phyloP scores from a whole-genome alignment of 2,888 invertebrate species.

The Altica lythri region DNA sequence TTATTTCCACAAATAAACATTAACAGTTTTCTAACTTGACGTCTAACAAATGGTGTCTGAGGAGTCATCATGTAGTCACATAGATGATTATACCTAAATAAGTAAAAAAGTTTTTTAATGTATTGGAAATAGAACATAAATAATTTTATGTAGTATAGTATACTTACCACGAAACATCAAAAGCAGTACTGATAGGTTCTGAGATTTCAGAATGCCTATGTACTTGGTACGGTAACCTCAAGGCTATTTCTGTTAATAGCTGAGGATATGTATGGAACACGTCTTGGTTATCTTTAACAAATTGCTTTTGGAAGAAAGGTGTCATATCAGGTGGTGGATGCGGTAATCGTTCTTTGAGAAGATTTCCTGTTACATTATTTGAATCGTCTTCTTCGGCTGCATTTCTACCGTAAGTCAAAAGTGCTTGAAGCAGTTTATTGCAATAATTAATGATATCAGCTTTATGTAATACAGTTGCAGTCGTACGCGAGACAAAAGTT shows the following conservation, averaged over 20 bases:
- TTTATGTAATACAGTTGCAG: slow-evolving; percentile 71
- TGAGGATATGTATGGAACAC: slow-evolving; percentile 94
- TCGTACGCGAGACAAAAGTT: slow-evolving; percentile 69
- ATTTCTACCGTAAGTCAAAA: slow-evolving; percentile 75
- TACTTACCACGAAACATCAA: slow-evolving; percentile 67
- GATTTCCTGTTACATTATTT: slow-evolving; percentile 62
- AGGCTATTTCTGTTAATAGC: slow-evolving; percentile 92
- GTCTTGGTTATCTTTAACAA: slow-evolving; percentile 89
- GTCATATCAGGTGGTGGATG: slow-evolving; percentile 91
- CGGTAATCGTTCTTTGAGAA: slow-evolving; percentile 81
- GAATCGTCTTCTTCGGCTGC: slow-evolving; percentile 55
- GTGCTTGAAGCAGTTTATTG: slow-evolving; percentile 69
- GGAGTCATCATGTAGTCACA: slow-evolving; percentile 85
- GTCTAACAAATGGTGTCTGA: slow-evolving; percentile 83
- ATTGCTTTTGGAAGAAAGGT: slow-evolving; percentile 91
- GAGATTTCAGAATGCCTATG: slow-evolving; percentile 71
- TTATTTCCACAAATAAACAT: slow-evolving; percentile 93
- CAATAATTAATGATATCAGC: slow-evolving; percentile 76
- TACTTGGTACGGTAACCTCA: slow-evolving; percentile 92
- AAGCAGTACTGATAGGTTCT: slow-evolving; percentile 58
- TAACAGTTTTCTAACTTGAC: slow-evolving; percentile 90
- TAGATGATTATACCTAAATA: slow-evolving; percentile 66
- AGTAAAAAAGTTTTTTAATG: neutral
- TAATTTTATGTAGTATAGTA: too few species aligned
- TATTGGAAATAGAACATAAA: too few species aligned